Base-by-base conservation (phyloP, 2,113 vertebrate genomes). In the Perca flavescens region DNA sequence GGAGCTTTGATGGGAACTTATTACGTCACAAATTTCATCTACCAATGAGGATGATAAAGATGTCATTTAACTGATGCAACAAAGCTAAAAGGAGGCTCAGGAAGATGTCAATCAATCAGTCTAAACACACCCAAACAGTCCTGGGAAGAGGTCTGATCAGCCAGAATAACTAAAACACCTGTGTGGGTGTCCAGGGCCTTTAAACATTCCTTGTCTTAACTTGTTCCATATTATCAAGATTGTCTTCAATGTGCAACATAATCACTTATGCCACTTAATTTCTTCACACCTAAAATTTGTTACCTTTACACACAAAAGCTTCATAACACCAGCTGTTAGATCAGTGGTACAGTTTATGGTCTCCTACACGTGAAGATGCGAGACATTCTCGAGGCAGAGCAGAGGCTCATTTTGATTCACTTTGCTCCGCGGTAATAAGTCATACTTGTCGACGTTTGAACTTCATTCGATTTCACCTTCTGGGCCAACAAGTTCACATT, bases 181-280 rank as follows among this genome's bases (percentile, higher is more conserved):
- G 40, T 43, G 40, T 43, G 40, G 40, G 10, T 43, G 40, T 43
- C 10, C 40, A 43, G 10, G 40, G 40, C 40, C 40, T 43, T 43
- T 43, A 53, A 87, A 91, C 88, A 79, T 89, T 92, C 90, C 83
- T 86, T 58, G 50, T 88, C 74, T 83, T 82, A 67, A 82, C 85
- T 68, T 79, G 88, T 72, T 81, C 86, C 86, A 28, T 87, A 56
- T 86, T 17, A 64, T 92, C 63, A 91, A 80, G 86, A 91, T 92
- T 88, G 85, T 92, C 89, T 91, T 92, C 86, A 89, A 83, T 88
- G 89, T 91, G 87, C 92, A 87, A 88, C 80, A 71, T 88, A 47
- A 58, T 82, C 83, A 87, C 80, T 75, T 86, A 73, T 62, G 53
- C 84, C 74, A 72, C 56, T 79, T 77, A 43, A 43, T 43, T 69